Base-by-base conservation (phyloP, 1,140 invertebrate genomes). In the Macrotrachela quadricornifera region DNA sequence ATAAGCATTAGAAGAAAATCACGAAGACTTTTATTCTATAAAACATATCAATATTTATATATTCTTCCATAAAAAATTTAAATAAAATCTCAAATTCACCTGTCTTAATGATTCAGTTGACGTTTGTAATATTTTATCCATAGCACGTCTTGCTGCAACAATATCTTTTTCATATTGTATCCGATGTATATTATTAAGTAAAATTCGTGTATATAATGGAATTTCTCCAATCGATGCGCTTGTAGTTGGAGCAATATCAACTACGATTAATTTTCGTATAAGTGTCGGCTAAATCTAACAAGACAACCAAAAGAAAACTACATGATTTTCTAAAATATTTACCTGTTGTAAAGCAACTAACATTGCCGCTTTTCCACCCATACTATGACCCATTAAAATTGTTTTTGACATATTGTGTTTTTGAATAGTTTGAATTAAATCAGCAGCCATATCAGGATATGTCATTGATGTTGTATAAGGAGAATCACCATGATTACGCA, bases 361-460 rank as follows among this genome's bases (percentile, higher is more conserved):
- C 51, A 53, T 53, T 14, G 43, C 51, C 40, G 51, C 43, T 53
- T 53, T 53, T 15, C 51, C 51, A 21, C 51, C 51, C 51, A 53
- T 53, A 40, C 51, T 53, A 17, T 53, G 51, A 18, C 51, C 51
- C 51, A 53, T 53, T 10, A 53, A 36, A n/a, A 44, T 47, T 16
- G 46, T 42, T 47, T 42, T 53, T 12, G 46, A n/a, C 10, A 53
- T 46, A 8, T 46, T 36, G 16, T 46, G 16, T 45, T 53, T 18
- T 17, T 47, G 36, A 15, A 53, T 41, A 42, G 46, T 46, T n/a
- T 53, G 36, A 6, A 46, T 21, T 40, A 53, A 48, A 41, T 53
- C 51, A 41, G 13, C 30, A 17, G 45, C 39, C 45, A 53, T 46
- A 4, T 47, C 45, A 30, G 40, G 30, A 47, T 53, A 53, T 39